Evolutionary conservation across 2,113 vertebrate genomes (phyloP), one percentile per base, ranked within the genome.

Genomic region (Anolis sagrei): DNA sequence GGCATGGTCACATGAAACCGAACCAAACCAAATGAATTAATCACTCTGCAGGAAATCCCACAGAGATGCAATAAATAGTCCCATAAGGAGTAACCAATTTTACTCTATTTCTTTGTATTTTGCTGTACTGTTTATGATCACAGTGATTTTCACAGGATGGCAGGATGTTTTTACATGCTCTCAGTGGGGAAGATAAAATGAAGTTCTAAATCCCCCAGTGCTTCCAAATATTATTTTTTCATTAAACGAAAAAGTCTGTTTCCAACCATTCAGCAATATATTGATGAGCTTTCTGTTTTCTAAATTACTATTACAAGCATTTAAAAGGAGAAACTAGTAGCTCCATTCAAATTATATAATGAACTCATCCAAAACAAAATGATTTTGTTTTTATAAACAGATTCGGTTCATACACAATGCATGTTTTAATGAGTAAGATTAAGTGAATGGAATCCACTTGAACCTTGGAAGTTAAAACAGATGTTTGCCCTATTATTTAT

Each of bases 81-180:
- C 66, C 68, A 58, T 86, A 89, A 89, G 76, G 82, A 83, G 61
- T 39, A 49, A 86, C 51, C 69, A 54, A 79, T 69, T 78, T 79
- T 81, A 3, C 25, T 44, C 5, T 64, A 1, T 54, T 83, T 80
- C 78, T 83, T 87, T 88, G 76, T 85, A 83, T 75, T 84, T 78
- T 76, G 75, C 81, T 80, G 58, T 76, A 90, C 61, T 84, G 34
- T 88, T 76, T 27, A 79, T 81, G 0, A 23, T 66, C 32, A 81
- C 79, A 87, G 64, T 64, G 81, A 80, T 89, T 91, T 89, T 32
- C 64, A 18, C 3, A 74, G 51, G 79, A 89, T 70, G 27, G 58
- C 1, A 0, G 1, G 62, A 18, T 7, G 18, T 87, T 91, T 90
- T 23, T 51, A 14, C 1, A 54, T 77, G 14, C 29, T 64, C 19